A percentile compares a stretch with the other conserved stretches of the same genome.
Evolutionary conservation across 2,888 invertebrate species (phyloP).

Genomic region (Atethmia centrago): DNA sequence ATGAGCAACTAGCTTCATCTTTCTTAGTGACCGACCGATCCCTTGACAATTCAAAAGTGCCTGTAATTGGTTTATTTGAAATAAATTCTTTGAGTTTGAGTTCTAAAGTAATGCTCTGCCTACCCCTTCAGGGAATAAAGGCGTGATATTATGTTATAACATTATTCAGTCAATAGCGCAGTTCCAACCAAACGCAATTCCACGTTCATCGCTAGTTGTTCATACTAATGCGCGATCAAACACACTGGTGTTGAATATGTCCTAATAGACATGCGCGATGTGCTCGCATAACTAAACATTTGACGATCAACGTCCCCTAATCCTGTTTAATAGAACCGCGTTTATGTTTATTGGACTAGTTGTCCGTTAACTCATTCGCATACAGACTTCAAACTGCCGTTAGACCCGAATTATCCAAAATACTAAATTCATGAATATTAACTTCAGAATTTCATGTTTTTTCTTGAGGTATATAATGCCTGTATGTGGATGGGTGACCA

Average conservation of each 20-base stretch:
- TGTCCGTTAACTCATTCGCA: background rate
- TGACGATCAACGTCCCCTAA: slow-evolving; percentile 32
- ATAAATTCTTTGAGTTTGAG: no score
- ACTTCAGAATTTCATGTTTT: background rate
- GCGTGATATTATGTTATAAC: background rate
- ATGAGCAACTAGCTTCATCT: no score
- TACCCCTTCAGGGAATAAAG: no score
- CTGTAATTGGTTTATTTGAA: no score
- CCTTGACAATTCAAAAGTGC: no score
- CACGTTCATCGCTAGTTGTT: background rate
- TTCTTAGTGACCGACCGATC: no score
- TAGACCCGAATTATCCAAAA: background rate
- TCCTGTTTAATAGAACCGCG: slow-evolving; percentile 26
- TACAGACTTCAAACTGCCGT: background rate
- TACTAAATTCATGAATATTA: background rate
- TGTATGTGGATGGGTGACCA: no score
- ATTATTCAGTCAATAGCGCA: slow-evolving; percentile 1
- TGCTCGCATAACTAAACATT: slow-evolving; percentile 29
- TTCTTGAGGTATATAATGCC: background rate
- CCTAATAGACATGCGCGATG: slow-evolving; percentile 23
- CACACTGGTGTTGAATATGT: slow-evolving; percentile 7
- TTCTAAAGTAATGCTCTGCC: no score
- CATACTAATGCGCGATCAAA: slow-evolving; percentile 25
- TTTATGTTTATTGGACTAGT: slow-evolving; percentile 8
- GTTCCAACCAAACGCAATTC: background rate